These are phyloP conservation scores for Ooceraea biroi DNA, from an alignment of 1,140 invertebrate genomes.

Conservation along the genomic window DNA sequence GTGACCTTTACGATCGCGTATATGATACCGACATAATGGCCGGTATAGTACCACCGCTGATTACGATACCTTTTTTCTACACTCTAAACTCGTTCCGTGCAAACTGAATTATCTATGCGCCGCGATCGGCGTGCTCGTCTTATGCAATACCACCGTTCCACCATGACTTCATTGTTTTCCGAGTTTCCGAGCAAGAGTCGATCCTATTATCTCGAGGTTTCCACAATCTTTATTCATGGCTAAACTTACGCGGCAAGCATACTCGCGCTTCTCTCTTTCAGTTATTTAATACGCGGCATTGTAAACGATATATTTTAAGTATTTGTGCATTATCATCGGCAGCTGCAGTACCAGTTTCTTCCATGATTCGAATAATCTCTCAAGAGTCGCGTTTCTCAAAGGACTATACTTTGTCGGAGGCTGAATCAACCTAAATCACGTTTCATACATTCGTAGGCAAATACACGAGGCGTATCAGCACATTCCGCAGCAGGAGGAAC, in stretches of 20 bases:
- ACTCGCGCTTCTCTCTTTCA: not conserved
- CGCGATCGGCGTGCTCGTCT: constrained; percentile 54
- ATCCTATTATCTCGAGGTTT: constrained; percentile 38
- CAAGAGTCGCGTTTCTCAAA: not conserved
- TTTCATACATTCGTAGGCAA: constrained; percentile 5
- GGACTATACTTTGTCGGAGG: not conserved
- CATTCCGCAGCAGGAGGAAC: constrained; percentile 7
- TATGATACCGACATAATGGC: constrained; percentile 66
- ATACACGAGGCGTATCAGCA: constrained; percentile 16
- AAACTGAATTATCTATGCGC: constrained; percentile 65
- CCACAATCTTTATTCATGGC: constrained; percentile 15
- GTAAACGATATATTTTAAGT: not conserved
- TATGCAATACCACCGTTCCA: constrained; percentile 56
- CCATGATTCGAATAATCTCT: no score
- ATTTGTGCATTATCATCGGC: no score
- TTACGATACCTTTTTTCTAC: constrained; percentile 46
- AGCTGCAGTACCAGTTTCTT: no score
- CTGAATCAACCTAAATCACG: constrained; percentile 36
- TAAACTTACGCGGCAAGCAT: no score
- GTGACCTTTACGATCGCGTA: constrained; percentile 68
- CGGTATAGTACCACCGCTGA: constrained; percentile 48
- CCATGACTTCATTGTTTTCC: constrained; percentile 53
- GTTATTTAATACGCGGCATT: not conserved
- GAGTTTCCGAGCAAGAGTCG: not conserved
- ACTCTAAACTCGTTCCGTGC: constrained; percentile 45